A percentile compares a stretch with the other conserved stretches of the same genome.
Evolutionary conservation across 2,113 vertebrate species (phyloP).

Genomic region (Phoenicopterus ruber): DNA sequence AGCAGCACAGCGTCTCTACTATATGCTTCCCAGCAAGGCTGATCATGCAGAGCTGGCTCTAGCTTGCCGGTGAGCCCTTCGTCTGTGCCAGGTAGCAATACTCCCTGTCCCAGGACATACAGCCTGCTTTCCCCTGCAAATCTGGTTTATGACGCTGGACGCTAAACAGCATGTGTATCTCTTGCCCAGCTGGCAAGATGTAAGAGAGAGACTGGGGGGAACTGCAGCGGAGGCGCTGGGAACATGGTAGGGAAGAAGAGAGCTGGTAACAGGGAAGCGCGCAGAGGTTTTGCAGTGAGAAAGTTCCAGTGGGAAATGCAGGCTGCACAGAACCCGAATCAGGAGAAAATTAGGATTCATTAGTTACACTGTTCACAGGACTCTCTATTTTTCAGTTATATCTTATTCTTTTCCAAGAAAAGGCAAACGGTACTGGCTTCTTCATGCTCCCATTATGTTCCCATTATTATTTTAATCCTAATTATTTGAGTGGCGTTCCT

Average conservation of each 20-base stretch:
- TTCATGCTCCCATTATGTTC: not conserved
- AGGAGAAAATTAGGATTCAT: not conserved
- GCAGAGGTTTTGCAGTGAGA: not conserved
- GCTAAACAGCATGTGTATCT: not conserved
- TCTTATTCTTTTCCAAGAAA: not conserved
- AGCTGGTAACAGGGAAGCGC: not conserved
- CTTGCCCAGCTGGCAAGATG: not conserved
- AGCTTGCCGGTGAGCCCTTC: not conserved
- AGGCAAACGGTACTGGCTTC: not conserved
- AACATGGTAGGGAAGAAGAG: not conserved
- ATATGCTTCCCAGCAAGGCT: rapidly evolving
- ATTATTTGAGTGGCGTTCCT: not conserved
- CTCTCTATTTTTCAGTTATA: not conserved
- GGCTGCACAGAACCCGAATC: not conserved
- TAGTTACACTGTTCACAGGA: not conserved
- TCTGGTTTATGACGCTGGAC: not conserved
- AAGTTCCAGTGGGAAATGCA: not conserved
- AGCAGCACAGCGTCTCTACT: not conserved
- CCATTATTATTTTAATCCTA: not conserved
- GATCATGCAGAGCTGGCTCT: not conserved
- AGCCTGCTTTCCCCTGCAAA: not conserved
- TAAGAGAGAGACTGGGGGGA: not conserved
- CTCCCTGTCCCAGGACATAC: not conserved
- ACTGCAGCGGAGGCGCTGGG: not conserved
- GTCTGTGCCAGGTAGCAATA: not conserved